Evolutionary conservation across 2,113 vertebrate species (phyloP).

Genomic region (Acrocephalus arundinaceus): DNA sequence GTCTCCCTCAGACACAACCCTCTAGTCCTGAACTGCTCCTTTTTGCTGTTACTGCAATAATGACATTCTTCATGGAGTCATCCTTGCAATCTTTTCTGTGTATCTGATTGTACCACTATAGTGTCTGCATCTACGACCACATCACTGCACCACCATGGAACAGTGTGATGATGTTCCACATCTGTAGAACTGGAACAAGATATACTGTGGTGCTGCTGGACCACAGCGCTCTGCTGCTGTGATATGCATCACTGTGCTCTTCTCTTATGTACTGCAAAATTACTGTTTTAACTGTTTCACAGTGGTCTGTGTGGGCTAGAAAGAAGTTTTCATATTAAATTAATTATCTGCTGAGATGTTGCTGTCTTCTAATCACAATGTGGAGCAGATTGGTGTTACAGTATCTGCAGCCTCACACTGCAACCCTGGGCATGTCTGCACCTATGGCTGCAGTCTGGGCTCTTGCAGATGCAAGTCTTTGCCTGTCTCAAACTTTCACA

Average conservation of each 20-base stretch:
- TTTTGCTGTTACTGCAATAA: constrained; percentile 25
- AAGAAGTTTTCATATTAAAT: constrained; percentile 32
- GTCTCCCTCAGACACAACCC: background rate
- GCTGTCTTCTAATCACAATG: background rate
- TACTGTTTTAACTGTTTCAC: constrained; percentile 36
- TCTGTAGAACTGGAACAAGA: background rate
- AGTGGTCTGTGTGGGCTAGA: background rate
- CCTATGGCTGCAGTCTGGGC: background rate
- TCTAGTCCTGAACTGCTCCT: constrained; percentile 27
- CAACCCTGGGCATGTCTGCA: background rate
- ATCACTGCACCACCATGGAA: background rate
- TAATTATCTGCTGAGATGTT: constrained; percentile 1
- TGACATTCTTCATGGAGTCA: background rate
- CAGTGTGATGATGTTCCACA: background rate
- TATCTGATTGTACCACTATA: background rate
- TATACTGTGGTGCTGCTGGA: background rate
- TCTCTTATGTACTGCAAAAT: background rate
- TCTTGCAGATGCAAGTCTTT: background rate
- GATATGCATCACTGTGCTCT: background rate
- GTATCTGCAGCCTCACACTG: background rate
- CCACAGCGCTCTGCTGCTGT: background rate
- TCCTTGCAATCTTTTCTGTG: background rate
- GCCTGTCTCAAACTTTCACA: background rate
- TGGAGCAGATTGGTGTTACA: background rate
- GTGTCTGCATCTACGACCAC: background rate